Evolutionary conservation across 1,140 invertebrate species (phyloP), one percentile per base, ranked within the genome.

Genomic region (Scaptomyza montana): DNA sequence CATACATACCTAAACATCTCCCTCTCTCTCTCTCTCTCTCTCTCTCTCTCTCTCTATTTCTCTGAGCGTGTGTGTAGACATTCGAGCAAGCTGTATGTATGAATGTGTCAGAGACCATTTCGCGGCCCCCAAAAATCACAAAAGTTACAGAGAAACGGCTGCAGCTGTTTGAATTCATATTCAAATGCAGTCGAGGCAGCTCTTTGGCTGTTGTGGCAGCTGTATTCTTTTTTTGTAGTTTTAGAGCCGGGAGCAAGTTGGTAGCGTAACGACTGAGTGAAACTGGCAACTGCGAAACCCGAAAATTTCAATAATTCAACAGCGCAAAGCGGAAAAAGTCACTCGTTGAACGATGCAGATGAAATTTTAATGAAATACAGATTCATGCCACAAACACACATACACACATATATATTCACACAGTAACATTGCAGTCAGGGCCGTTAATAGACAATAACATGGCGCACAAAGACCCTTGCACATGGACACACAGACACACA

Each of bases 321-420:
- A 89, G 85, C 79, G 80, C 84, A 89, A 89, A 89, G 84, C 84
- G 85, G 84, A 89, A 89, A 89, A 89, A 89, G 84, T 89, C 80
- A 89, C 84, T 89, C 85, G 84, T 89, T 89, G 84, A 89, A 84
- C 85, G 84, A 89, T 89, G 84, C 84, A 78, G 85, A 89, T 89
- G 84, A 89, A 89, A 89, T 89, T 89, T 89, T 89, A 89, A 89
- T 89, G 84, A 85, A 89, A 89, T 84, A 89, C 85, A 89, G 84
- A 89, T 89, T 89, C 85, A 89, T 84, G 77, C 47, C 49, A 61
- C 30, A 50, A 54, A 70, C 10, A 33, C 61, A 67, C 33, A 61
- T 28, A 50, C 25, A 66, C n/a, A 66, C 3, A 47, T 19, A 59
- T 9, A 65, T 10, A 50, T 13, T 36, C 57, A 73, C 49, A 65